Evolutionary conservation across 2,797 vertebrate genomes (phyloP), one percentile per base, ranked within the genome.

Genomic region (Coreius guichenoti): DNA sequence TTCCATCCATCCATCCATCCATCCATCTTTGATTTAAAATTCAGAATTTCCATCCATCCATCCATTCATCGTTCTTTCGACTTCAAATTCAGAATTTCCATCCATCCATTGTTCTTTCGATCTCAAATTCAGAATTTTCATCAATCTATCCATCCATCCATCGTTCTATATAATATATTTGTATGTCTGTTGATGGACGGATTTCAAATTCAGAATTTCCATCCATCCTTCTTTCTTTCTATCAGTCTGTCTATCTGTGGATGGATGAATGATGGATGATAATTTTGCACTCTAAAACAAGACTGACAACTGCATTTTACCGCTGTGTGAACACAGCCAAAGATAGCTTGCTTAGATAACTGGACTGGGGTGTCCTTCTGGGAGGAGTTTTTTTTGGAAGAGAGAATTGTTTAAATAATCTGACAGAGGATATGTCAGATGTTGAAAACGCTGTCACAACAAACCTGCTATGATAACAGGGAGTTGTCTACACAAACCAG

Each of bases 401-500:
- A 86, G 90, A 92, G 90, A 87, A 87, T 91, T 84, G 91, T 90
- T 88, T 85, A 81, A 88, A 80, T 86, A 72, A 93, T 92, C 92
- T 87, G 92, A 92, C 93, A 92, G 91, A 87, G 90, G 88, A 93
- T 85, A 90, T 88, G 91, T 93, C 92, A 93, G 89, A 79, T 89
- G 82, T 83, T 61, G 88, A 87, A 91, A 69, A 84, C 56, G 51
- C 87, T 89, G 91, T 88, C 90, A 91, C 90, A 92, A 91, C 91
- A 93, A 92, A 92, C 89, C 45, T 67, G 88, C 86, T 63, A 89
- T 67, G 90, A 91, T 80, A 90, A 86, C 36, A 11, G 87, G 88
- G 88, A 81, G 43, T 68, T 68, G 82, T 88, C 85, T 88, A 83
- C 33, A 82, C 72, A 88, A 90, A 88, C 81, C 78, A 9, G 82